A percentile compares a stretch with the other conserved stretches of the same genome.
These are phyloP conservation scores for Phataginus tetradactyla DNA, from an alignment of 2,797 vertebrate genomes.

Conservation along the genomic window DNA sequence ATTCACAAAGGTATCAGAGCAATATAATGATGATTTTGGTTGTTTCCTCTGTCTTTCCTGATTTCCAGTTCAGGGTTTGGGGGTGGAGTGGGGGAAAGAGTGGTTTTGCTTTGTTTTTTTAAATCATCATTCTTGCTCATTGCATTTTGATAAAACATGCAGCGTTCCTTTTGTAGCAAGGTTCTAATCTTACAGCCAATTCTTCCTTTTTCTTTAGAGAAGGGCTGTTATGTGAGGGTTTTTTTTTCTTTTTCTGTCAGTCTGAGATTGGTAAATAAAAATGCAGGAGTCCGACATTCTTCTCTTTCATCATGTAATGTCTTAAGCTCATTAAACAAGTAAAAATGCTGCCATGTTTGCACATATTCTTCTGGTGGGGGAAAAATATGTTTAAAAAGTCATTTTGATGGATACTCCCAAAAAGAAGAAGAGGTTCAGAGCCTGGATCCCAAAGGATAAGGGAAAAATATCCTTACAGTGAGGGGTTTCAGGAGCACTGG, in stretches of 20 bases:
- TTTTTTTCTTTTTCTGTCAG: conserved; percentile 20
- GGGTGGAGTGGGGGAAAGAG: conserved; percentile 71
- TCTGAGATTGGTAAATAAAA: conserved; percentile 78
- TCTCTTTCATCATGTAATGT: conserved; percentile 84
- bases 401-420: conserved; percentile 85
- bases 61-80: conserved; percentile 69
- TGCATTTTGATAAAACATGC: conserved; percentile 84
- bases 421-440: conserved; percentile 83
- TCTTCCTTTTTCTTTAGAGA: conserved; percentile 70
- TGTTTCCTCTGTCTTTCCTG: conserved; percentile 75
- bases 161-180: conserved; percentile 76
- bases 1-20: conserved; percentile 74
- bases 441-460: conserved; percentile 81
- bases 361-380: conserved; percentile 83
- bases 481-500: conserved; percentile 84
- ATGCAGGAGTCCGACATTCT: conserved; percentile 82
- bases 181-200: conserved; percentile 73
- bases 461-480: conserved; percentile 85
- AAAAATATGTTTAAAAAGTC: conserved; percentile 78
- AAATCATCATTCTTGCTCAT: conserved; percentile 72
- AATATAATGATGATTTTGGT: conserved; percentile 71
- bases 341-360: conserved; percentile 85
- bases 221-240: conserved; percentile 29
- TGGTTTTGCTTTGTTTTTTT: conserved; percentile 58
- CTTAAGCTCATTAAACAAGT: conserved; percentile 88